Conservation (phyloP, 2,113 vertebrate genomes). For the Rhynchomys soricoides region DNA sequence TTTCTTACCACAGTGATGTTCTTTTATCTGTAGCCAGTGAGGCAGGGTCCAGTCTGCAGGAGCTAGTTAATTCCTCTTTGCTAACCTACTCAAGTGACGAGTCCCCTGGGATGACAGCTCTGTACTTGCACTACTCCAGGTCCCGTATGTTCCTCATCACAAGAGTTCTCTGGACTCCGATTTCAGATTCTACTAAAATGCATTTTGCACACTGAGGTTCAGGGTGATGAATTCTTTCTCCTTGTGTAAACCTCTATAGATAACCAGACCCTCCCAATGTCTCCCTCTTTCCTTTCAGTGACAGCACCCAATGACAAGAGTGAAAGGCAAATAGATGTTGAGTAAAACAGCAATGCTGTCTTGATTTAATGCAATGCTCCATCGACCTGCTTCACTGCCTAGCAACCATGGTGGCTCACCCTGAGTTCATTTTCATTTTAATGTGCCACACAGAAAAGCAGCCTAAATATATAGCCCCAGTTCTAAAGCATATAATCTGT, state of each 20-base stretch:
- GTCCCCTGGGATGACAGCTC: background rate
- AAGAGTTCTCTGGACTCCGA: background rate
- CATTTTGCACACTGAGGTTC: background rate
- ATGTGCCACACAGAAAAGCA: constrained; percentile 81
- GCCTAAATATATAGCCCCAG: constrained; percentile 82
- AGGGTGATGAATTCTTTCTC: constrained; percentile 47
- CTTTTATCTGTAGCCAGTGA: background rate
- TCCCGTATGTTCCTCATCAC: background rate
- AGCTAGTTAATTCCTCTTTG: background rate
- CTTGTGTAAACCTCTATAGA: constrained; percentile 49
- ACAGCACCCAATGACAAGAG: constrained; percentile 75
- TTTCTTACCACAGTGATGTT: background rate
- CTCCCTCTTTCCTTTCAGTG: constrained; percentile 36
- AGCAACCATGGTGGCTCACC: constrained; percentile 75
- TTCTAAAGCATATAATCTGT: constrained; percentile 84
- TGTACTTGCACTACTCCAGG: background rate
- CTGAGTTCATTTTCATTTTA: constrained; percentile 84
- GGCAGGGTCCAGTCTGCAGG: background rate
- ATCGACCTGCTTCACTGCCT: constrained; percentile 76
- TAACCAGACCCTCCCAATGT: constrained; percentile 40
- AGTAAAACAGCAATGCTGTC: constrained; percentile 69
- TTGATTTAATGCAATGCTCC: constrained; percentile 75
- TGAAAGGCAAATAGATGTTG: constrained; percentile 75
- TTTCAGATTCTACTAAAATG: background rate
- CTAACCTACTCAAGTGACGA: background rate